Evolutionary conservation across 1,140 invertebrate species (phyloP).

Genomic region (Drosophila varians): DNA sequence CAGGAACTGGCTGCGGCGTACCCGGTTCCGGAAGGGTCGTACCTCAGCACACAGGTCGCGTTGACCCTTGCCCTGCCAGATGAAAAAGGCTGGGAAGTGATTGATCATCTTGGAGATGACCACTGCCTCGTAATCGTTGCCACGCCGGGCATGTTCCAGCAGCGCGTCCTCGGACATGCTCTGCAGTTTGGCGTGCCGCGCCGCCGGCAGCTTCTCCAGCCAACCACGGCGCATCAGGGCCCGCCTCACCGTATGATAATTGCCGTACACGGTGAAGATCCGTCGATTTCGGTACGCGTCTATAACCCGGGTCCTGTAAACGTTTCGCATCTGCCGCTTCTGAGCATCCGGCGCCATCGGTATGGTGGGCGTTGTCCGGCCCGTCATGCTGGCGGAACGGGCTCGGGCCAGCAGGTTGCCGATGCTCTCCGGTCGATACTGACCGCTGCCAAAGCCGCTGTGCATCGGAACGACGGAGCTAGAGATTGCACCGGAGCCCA

Average conservation of each 20-base stretch:
- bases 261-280: slow-evolving; percentile 78
- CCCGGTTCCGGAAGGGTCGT: slow-evolving; percentile 85
- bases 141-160: slow-evolving; percentile 68
- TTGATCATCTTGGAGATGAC: slow-evolving; percentile 86
- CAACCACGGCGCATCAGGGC: slow-evolving; percentile 86
- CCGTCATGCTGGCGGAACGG: neutral
- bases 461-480: neutral
- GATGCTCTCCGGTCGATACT: slow-evolving; percentile 11
- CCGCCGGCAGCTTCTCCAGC: slow-evolving; percentile 85
- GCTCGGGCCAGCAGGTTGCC: slow-evolving; percentile 23
- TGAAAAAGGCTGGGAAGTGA: slow-evolving; percentile 85
- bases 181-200: slow-evolving; percentile 73
- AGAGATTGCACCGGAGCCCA: neutral
- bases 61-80: slow-evolving; percentile 84
- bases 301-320: slow-evolving; percentile 71
- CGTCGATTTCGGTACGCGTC: slow-evolving; percentile 77
- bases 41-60: slow-evolving; percentile 75
- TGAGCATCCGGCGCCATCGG: slow-evolving; percentile 32
- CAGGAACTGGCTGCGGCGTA: slow-evolving; percentile 84
- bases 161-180: slow-evolving; percentile 74
- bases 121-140: slow-evolving; percentile 80
- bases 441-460: neutral
- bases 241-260: slow-evolving; percentile 78
- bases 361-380: neutral
- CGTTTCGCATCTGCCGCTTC: slow-evolving; percentile 58